These are phyloP conservation scores for Arenicola marina DNA, from an alignment of 2,888 invertebrate species.

Conservation along the genomic window DNA sequence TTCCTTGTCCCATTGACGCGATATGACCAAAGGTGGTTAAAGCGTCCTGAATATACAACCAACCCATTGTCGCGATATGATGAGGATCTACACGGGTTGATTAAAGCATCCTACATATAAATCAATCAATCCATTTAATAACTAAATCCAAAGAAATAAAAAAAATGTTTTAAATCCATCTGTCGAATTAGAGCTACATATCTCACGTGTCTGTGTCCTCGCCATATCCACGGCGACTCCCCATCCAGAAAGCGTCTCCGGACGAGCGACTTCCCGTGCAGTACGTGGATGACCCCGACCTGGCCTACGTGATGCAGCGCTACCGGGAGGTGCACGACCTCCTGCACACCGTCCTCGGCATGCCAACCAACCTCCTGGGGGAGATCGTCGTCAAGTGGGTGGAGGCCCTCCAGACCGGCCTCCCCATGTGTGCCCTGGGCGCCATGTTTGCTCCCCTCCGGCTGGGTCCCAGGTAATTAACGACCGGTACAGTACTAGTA, in stretches of 20 bases:
- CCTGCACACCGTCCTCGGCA: constrained; percentile 82
- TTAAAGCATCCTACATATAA: not conserved
- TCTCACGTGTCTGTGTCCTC: too few relatives aligned
- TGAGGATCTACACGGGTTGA: too few relatives aligned
- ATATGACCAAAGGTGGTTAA: too few relatives aligned
- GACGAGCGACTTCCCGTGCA: constrained; percentile 88
- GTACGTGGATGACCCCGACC: constrained; percentile 85
- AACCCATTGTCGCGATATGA: too few relatives aligned
- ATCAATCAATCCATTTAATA: too few relatives aligned
- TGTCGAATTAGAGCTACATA: too few relatives aligned
- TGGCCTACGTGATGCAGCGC: constrained; percentile 95
- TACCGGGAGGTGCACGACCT: constrained; percentile 98
- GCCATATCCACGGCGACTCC: too few relatives aligned
- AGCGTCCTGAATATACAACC: too few relatives aligned
- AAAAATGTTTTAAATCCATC: too few relatives aligned
- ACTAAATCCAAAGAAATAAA: too few relatives aligned
- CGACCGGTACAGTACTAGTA: not conserved
- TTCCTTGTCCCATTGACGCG: too few relatives aligned
- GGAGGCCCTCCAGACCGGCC: constrained; percentile 89
- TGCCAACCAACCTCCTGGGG: constrained; percentile 70
- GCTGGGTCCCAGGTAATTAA: constrained; percentile 72
- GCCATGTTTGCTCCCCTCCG: constrained; percentile 90
- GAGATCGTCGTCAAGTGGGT: constrained; percentile 97
- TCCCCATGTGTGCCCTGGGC: constrained; percentile 95
- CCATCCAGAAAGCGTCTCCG: constrained; percentile 85